Percentiles rank a stretch among this genome's conserved stretches.
Evolutionary conservation across 92 coral and sea anemone species (phyloP).

Genomic region (Palythoa grandis): DNA sequence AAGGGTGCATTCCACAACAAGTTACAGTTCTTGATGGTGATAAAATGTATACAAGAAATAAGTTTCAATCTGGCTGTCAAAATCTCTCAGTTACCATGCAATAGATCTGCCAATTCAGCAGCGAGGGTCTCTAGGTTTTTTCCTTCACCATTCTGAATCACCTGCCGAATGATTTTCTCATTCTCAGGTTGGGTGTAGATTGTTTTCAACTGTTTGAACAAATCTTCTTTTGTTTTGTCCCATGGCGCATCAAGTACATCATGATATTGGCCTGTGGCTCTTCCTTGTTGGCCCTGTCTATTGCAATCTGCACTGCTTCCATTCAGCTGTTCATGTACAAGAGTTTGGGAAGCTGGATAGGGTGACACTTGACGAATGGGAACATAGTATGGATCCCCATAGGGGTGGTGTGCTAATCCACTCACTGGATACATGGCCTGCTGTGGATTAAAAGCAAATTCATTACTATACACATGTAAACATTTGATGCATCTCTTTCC

Average conservation of each 20-base stretch:
- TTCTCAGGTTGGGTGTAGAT: conserved; percentile 15
- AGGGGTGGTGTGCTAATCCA: conserved; percentile 18
- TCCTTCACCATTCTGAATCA: conserved; percentile 14
- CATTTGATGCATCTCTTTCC: background rate
- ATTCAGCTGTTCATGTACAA: background rate
- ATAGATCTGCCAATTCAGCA: background rate
- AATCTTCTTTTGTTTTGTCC: conserved; percentile 6
- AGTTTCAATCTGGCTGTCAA: background rate
- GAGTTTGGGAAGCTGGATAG: conserved; percentile 1
- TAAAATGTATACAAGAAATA: background rate
- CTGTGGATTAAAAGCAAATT: background rate
- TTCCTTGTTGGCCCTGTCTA: background rate
- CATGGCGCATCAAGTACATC: conserved; percentile 39
- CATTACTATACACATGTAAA: background rate
- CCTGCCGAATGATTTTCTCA: conserved; percentile 9
- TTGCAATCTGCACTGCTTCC: conserved; percentile 12
- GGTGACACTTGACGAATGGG: conserved; percentile 32
- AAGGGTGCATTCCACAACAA: background rate
- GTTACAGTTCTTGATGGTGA: background rate
- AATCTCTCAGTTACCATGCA: background rate
- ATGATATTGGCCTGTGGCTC: background rate
- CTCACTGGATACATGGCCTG: conserved; percentile 18
- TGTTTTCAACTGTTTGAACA: background rate
- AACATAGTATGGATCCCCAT: conserved; percentile 25
- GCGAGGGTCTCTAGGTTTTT: background rate